Evolutionary conservation across 1,140 invertebrate genomes (phyloP), one percentile per base, ranked within the genome.

Genomic region (Anastrepha obliqua): DNA sequence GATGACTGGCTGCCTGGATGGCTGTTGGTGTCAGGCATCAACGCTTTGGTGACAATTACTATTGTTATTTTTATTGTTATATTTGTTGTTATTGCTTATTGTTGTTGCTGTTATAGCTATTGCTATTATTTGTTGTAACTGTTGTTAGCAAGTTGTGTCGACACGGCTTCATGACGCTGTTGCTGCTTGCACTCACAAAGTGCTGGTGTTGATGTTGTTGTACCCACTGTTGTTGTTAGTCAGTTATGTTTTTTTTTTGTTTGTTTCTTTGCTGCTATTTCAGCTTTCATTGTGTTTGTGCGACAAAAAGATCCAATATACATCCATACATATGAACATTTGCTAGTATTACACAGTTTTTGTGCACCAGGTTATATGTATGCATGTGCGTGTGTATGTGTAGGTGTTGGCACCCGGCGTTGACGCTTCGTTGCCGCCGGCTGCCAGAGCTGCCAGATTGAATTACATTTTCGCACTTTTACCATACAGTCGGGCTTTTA

Each of bases 11-110:
- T 47, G 67, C 13, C 42, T 44, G 67, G 44, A 6, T 70, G 60
- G 20, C 74, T 81, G 74, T 9, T 55, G 47, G 74, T 81, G 74
- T 81, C 74, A 81, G n/a, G 8, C 74, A 58, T 81, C 74, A 81
- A 55, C 74, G 74, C 74, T 39, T 81, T 81, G 9, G 74, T 81
- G 74, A 81, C 74, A 81, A 81, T 81, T 81, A 81, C 74, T 47
- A 81, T 81, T 81, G 74, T 81, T 81, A 81, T 81, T 58, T 17
- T 51, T 81, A 9, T 81, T 70, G 15, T 74, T 47, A 17, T 74
- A 74, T 47, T 47, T 47, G 1, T 47, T 74, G 39, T 47, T 17
- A 2, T 62, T 17, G 60, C 15, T 17, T 5, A 17, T 9, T 51
- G 13, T 58, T 29, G 29, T 20, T 78, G 15, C 42, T 74, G 42